Percentiles rank a stretch among this genome's conserved stretches.
Conservation (phyloP, 2,113 vertebrate species). For the Muscicapa adusta region DNA sequence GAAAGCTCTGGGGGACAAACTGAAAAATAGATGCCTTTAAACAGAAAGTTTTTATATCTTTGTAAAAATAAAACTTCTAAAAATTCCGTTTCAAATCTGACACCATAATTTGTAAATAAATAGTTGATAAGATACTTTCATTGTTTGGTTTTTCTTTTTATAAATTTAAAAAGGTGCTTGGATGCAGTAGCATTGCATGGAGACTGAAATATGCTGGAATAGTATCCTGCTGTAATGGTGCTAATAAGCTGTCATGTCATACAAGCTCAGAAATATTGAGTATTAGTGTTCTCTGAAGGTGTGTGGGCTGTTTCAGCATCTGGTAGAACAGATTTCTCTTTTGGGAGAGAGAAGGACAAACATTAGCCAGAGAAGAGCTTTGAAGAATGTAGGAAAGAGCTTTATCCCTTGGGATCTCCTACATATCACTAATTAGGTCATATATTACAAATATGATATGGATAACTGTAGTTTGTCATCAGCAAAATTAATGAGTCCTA, state of each 20-base stretch:
- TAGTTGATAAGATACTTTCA: neutral
- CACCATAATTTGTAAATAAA: neutral
- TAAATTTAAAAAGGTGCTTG: neutral
- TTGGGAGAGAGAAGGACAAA: neutral
- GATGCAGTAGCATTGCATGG: neutral
- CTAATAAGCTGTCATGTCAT: fast-evolving
- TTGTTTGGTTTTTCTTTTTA: neutral
- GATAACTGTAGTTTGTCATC: neutral
- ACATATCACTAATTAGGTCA: neutral
- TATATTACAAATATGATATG: neutral
- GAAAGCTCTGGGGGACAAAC: neutral
- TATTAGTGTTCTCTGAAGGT: neutral
- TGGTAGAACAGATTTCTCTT: neutral
- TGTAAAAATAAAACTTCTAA: neutral
- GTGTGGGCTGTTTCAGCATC: neutral
- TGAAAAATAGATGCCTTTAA: neutral
- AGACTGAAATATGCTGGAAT: neutral
- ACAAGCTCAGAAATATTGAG: neutral
- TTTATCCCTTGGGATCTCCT: neutral
- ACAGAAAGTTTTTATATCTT: neutral
- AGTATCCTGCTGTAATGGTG: neutral
- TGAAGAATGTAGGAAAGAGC: neutral
- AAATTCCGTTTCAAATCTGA: neutral
- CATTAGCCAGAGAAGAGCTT: neutral
- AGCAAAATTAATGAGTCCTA: neutral